Evolutionary conservation across 2,888 invertebrate species (phyloP), one percentile per base, ranked within the genome.

Genomic region (Folsomia manolachei): DNA sequence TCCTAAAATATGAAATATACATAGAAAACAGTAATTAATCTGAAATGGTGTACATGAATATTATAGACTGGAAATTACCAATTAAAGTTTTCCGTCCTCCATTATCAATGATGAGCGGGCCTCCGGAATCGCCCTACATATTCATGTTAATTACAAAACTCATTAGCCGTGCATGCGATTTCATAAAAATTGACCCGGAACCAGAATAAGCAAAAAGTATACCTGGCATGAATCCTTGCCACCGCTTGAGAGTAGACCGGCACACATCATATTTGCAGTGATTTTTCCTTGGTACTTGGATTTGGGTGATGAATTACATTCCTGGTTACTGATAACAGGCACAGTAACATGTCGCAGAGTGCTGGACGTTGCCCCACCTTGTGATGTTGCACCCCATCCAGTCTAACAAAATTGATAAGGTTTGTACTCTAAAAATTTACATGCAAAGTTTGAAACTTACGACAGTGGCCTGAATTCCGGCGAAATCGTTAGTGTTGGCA

Each of bases 331-430:
- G 78, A 93, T 86, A 81, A 93, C 91, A 67, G 93, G 93, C 62
- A 93, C 93, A 27, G 88, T 88, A 0, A 92, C 93, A 73, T 92
- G 92, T 81, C 92, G 87, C 74, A 93, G 84, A 78, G 91, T 85
- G 81, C 92, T 91, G 0, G 93, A 78, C 1, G 75, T 75, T 1
- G 23, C 75, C 74, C 25, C 79, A 67, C 68, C 72, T 70, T 75
- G 76, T 11, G 67, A 71, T 11, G 72, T 74, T 64, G 74, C 75
- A 25, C 78, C 78, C 78, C 75, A 76, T 27, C 78, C 76, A 19
- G 70, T 2, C 25, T 68, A 24, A 26, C 23, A 65, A 23, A 56
- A 60, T 19, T 23, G 2, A 63, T 52, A 25, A 24, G n/a, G n/a
- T n/a, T n/a, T n/a, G n/a, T n/a, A n/a, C n/a, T n/a, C 53, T 24